A percentile compares a stretch with the other conserved stretches of the same genome.
Conservation (phyloP, 2,888 invertebrate genomes). For the Hydraecia micacea region DNA sequence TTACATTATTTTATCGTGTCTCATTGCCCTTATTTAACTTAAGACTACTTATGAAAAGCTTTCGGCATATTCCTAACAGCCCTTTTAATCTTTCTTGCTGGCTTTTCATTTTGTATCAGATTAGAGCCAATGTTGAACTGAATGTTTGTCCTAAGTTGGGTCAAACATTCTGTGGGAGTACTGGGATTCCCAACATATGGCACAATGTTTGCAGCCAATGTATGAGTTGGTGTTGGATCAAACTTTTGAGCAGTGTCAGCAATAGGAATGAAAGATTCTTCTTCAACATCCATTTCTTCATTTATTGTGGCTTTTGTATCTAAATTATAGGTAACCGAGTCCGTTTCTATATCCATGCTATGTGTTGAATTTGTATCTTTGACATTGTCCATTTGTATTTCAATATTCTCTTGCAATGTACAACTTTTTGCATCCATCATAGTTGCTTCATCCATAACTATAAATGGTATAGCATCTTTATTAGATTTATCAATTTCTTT, state of each 20-base stretch:
- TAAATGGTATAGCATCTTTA: not conserved
- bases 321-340: conserved; percentile 1
- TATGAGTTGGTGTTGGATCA: not conserved
- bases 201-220: conserved; percentile 5
- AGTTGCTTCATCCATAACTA: conserved; percentile 21
- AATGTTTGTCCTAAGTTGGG: conserved; percentile 32
- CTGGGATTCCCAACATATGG: conserved; percentile 34
- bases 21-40: not conserved
- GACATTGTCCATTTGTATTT: conserved; percentile 35
- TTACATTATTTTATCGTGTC: too few relatives aligned
- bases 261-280: conserved; percentile 26
- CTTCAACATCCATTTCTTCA: conserved; percentile 73
- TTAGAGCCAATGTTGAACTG: conserved; percentile 71
- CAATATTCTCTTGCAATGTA: conserved; percentile 17
- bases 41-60: conserved; percentile 64
- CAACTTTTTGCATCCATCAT: conserved; percentile 21
- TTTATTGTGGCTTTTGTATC: not conserved
- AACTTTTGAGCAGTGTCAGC: conserved; percentile 6
- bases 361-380: conserved; percentile 31
- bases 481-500: not conserved
- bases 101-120: conserved; percentile 2
- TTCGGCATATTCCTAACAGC: conserved; percentile 65
- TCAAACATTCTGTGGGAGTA: not conserved
- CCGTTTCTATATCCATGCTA: conserved; percentile 51
- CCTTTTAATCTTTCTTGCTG: conserved; percentile 48